A percentile compares a stretch with the other conserved stretches of the same genome.
phyloP scores from a whole-genome alignment of 2,113 vertebrate genomes.

The Dermatemys mawii region DNA sequence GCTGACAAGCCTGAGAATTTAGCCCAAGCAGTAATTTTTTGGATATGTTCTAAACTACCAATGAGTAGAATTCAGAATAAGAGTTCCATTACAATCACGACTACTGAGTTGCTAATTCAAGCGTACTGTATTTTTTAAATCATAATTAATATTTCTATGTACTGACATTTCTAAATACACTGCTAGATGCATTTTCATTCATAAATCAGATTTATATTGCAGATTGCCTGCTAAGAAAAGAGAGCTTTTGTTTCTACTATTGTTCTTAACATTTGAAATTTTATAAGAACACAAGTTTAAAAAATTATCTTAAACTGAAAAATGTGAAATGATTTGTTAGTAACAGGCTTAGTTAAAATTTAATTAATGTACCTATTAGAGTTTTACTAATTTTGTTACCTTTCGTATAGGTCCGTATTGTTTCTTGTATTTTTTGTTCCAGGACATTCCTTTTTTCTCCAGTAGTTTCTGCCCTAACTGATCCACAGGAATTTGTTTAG shows the following conservation, averaged over 20 bases:
- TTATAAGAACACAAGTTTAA: fast-evolving
- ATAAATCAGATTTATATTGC: not conserved
- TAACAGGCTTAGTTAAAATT: not conserved
- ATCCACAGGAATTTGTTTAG: slow-evolving; percentile 79
- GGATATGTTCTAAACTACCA: not conserved
- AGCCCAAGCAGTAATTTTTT: not conserved
- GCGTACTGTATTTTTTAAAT: not conserved
- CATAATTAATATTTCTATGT: not conserved
- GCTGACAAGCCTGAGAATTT: not conserved
- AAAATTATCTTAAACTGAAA: not conserved
- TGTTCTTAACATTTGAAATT: not conserved
- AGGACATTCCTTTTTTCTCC: slow-evolving; percentile 88
- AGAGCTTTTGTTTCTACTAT: not conserved
- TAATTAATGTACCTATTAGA: not conserved
- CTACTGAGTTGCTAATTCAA: not conserved
- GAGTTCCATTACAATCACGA: not conserved
- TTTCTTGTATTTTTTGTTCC: slow-evolving; percentile 94
- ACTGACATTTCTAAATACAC: not conserved
- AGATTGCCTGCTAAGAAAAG: not conserved
- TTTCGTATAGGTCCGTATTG: slow-evolving; percentile 88
- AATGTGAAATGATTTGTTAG: not conserved
- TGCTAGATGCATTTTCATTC: not conserved
- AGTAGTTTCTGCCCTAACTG: slow-evolving; percentile 93
- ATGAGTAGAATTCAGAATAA: not conserved
- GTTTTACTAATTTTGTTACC: slow-evolving; percentile 71